Evolutionary conservation across 2,113 vertebrate genomes (phyloP), one percentile per base, ranked within the genome.

Genomic region (Nibea coibor): DNA sequence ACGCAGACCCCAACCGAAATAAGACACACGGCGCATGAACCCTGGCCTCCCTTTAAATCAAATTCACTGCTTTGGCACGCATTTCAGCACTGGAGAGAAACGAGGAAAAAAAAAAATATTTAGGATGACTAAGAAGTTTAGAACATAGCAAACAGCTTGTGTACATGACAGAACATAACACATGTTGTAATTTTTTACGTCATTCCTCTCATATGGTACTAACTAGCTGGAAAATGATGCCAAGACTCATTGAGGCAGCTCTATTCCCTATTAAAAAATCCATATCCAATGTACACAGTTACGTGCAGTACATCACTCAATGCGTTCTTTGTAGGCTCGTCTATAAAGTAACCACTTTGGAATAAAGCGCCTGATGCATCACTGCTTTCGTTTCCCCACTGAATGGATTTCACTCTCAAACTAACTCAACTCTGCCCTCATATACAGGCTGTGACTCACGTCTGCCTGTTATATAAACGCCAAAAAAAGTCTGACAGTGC

Each of bases 241-340:
- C 85, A 87, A 71, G 54, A 76, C 67, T 88, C 63, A 79, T 51
- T 72, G 42, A 78, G 64, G 77, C 76, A 20, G 56, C 70, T 80
- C 65, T 47, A 63, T 70, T 82, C 76, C 86, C 77, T 63, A 75
- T 63, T 85, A 84, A 88, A 81, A 69, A 76, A 67, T 70, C 39
- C 54, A 78, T 87, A 78, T 87, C 85, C 87, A 81, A 74, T 66
- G 84, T 69, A 78, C 68, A 82, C 75, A 67, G 75, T 77, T 76
- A 85, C 42, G 54, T 62, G 76, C 59, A 82, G 80, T 35, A 75
- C 77, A 85, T 88, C 76, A 69, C 78, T 93, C 89, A 93, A 92
- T 91, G 87, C 31, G 24, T 56, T 70, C 91, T 90, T 93, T 93
- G 92, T 93, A 63, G 78, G 48, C 76, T 70, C 16, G 26, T 75